Conservation (phyloP, 2,113 vertebrate species). For the Xenotilapia flavipinnis region DNA sequence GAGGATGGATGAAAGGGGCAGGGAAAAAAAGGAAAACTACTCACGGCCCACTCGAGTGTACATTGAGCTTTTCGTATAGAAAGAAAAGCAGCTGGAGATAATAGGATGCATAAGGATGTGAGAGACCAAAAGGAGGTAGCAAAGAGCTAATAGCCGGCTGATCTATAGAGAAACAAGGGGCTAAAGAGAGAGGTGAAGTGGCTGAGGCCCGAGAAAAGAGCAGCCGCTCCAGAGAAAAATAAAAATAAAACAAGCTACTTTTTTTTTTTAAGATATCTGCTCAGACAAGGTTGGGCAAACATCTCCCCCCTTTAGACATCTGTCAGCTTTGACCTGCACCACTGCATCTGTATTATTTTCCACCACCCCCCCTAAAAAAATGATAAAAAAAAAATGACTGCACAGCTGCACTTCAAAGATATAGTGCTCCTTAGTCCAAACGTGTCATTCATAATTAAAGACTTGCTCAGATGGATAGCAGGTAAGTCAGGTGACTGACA, state of each 20-base stretch:
- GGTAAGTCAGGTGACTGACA: conserved; percentile 60
- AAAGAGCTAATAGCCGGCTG: conserved; percentile 48
- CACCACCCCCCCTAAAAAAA: not conserved
- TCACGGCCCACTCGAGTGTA: conserved; percentile 61
- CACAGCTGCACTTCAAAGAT: conserved; percentile 35
- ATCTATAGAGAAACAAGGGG: conserved; percentile 29
- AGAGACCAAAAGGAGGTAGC: conserved; percentile 30
- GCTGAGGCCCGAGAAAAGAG: not conserved
- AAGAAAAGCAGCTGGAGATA: conserved; percentile 56
- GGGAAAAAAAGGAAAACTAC: conserved; percentile 35
- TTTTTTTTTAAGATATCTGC: not conserved
- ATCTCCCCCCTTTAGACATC: not conserved
- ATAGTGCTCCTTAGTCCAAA: conserved; percentile 11
- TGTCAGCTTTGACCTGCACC: not conserved
- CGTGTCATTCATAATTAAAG: conserved; percentile 40
- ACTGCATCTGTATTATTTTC: not conserved
- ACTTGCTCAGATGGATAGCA: conserved; percentile 20
- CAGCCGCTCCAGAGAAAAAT: not conserved
- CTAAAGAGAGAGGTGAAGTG: conserved; percentile 52
- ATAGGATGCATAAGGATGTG: conserved; percentile 43
- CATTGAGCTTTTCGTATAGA: conserved; percentile 55
- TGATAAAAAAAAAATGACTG: not conserved
- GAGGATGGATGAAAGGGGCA: conserved; percentile 43
- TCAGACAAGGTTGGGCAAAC: not conserved
- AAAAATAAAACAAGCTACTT: not conserved